phyloP scores from a whole-genome alignment of 2,888 invertebrate genomes.

The Lamproptera curius region DNA sequence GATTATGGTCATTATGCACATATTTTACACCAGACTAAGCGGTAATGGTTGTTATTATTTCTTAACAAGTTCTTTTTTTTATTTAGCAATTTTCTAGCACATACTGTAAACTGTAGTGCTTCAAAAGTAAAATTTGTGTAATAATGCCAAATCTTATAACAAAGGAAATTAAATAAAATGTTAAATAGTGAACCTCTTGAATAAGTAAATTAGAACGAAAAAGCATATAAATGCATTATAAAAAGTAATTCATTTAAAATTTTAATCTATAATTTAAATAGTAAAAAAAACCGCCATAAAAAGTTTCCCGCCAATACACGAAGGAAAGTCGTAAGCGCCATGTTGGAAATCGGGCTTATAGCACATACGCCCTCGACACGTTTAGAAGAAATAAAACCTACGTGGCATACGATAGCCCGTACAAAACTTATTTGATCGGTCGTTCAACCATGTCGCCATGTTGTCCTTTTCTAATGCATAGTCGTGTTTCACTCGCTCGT shows the following conservation, averaged over 20 bases:
- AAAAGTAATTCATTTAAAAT: too few relatives aligned
- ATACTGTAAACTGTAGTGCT: too few relatives aligned
- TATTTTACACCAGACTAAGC: too few relatives aligned
- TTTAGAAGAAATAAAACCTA: constrained; percentile 69
- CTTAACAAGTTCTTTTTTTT: too few relatives aligned
- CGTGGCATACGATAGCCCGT: constrained; percentile 67
- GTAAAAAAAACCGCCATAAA: constrained; percentile 26
- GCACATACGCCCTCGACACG: constrained; percentile 57
- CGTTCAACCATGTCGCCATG: constrained; percentile 71
- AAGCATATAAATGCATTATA: too few relatives aligned
- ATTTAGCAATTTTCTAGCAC: too few relatives aligned
- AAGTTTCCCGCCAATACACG: constrained; percentile 37
- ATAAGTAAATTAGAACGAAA: too few relatives aligned
- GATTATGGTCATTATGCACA: not conserved
- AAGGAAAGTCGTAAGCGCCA: constrained; percentile 48
- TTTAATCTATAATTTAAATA: constrained; percentile 15
- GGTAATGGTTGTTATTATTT: too few relatives aligned
- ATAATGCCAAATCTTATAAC: too few relatives aligned
- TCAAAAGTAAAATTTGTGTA: too few relatives aligned
- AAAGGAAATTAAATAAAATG: too few relatives aligned
- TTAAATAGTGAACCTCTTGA: too few relatives aligned
- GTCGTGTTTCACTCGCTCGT: constrained; percentile 53
- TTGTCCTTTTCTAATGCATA: constrained; percentile 43
- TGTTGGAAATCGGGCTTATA: constrained; percentile 52
- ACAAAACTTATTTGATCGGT: constrained; percentile 77